phyloP scores from a whole-genome alignment of 2,113 vertebrate species.

The Struthio camelus region DNA sequence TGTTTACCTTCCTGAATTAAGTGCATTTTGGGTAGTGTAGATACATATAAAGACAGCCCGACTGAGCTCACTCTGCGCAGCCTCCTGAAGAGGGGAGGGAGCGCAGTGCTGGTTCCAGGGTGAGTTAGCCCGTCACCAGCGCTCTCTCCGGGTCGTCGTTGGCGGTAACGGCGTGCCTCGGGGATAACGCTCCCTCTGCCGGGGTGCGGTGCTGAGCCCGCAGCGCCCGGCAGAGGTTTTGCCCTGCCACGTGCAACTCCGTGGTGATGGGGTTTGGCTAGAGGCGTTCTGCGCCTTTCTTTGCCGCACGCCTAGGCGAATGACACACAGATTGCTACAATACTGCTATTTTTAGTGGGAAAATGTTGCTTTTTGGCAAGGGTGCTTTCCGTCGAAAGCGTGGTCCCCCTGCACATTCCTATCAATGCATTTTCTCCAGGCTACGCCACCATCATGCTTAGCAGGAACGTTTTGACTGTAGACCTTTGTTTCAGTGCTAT shows the following conservation, averaged over 20 bases:
- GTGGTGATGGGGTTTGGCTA: neutral
- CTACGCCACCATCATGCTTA: neutral
- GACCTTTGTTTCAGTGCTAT: constrained; percentile 36
- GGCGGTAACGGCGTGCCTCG: neutral
- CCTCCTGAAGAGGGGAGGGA: neutral
- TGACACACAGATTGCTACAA: neutral
- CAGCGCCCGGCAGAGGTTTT: neutral
- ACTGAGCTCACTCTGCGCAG: neutral
- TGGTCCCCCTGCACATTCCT: neutral
- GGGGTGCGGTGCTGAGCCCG: neutral
- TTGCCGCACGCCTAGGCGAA: constrained; percentile 30
- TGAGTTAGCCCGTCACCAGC: neutral
- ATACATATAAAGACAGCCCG: neutral
- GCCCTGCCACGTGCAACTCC: neutral
- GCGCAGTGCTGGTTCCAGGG: neutral
- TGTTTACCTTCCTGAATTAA: neutral
- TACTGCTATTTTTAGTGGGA: neutral
- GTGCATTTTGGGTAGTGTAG: neutral
- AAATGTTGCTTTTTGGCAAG: neutral
- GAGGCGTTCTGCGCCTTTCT: constrained; percentile 2
- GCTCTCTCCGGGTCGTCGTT: neutral
- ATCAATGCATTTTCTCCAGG: neutral
- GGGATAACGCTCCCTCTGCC: neutral
- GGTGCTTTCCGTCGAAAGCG: neutral
- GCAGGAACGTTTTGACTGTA: constrained; percentile 3